Evolutionary conservation across 2,888 invertebrate species (phyloP), one percentile per base, ranked within the genome.

Genomic region (Eristalis intricaria): DNA sequence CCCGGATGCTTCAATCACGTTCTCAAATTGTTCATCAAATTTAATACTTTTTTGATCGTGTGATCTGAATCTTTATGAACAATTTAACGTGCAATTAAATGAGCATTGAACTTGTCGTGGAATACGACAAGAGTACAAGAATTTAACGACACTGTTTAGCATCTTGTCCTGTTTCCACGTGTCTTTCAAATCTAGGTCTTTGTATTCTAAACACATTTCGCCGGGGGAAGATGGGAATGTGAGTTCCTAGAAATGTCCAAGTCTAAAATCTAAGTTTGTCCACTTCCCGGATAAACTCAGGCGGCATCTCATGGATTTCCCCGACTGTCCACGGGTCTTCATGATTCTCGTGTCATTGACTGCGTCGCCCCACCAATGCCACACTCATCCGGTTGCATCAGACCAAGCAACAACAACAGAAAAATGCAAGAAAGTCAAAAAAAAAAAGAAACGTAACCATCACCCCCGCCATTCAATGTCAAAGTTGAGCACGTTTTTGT

Each of bases 401-500:
- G 50, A 50, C 19, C 50, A 50, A 50, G 7, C n/a, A 19, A 50
- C n/a, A 50, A 50, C 2, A 7, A 8, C 50, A 38, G 11, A 3
- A 38, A 38, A 13, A 13, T 38, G 38, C 50, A 50, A 50, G 50
- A 50, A 50, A 50, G 50, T 50, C 50, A 5, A 19, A 43, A n/a
- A 43, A 43, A 43, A 19, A n/a, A n/a, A n/a, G 0, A 43, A 43
- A 15, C 19, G 38, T 19, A 50, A 8, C 50, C 50, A n/a, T 19
- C 50, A 8, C 19, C 50, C 50, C 50, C 50, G 64, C 71, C 29
- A 68, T 77, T 73, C 85, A 85, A 81, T 81, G 76, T 85, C 81
- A 85, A 85, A 85, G 81, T 77, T 85, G 77, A 81, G 43, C 81
- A 84, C 76, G 84, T 66, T 84, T 77, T 68, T 69, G 64, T 70